Evolutionary conservation across 1,140 invertebrate species (phyloP).

Genomic region (Riptortus pedestris): DNA sequence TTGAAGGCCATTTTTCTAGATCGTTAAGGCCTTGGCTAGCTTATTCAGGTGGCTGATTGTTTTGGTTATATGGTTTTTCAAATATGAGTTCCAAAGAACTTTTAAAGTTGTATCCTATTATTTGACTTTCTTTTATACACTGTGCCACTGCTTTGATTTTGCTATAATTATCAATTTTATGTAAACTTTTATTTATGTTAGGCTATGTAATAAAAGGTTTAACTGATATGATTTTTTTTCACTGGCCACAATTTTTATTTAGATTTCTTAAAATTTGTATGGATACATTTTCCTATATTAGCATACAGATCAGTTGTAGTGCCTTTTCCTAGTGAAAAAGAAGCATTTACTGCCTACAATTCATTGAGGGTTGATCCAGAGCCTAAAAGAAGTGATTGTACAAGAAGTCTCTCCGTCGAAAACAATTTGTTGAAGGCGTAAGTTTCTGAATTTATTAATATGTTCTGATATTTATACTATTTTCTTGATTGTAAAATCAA

Average conservation of each 20-base stretch:
- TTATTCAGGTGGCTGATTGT: not conserved
- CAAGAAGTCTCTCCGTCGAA: slow-evolving; percentile 49
- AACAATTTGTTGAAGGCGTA: slow-evolving; percentile 52
- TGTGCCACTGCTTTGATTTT: too few species aligned
- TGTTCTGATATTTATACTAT: too few species aligned
- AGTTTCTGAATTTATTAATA: slow-evolving; percentile 36
- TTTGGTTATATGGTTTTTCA: not conserved
- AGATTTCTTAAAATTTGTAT: not conserved
- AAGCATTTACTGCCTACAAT: slow-evolving; percentile 62
- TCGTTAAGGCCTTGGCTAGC: not conserved
- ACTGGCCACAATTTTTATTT: too few species aligned
- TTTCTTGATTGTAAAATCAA: too few species aligned
- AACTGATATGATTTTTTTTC: too few species aligned
- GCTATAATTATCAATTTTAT: too few species aligned
- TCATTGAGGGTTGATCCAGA: slow-evolving; percentile 64
- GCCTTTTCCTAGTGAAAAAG: slow-evolving; percentile 49
- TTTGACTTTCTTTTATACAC: too few species aligned
- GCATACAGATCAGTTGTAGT: too few species aligned
- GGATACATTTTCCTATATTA: not conserved
- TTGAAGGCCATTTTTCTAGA: slow-evolving; percentile 6
- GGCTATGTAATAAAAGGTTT: too few species aligned
- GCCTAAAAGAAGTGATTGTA: slow-evolving; percentile 54
- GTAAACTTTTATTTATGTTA: too few species aligned
- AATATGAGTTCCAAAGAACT: not conserved
- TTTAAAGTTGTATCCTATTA: slow-evolving; percentile 6